Evolutionary conservation across 2,113 vertebrate species (phyloP).

Genomic region (Tursiops truncatus): DNA sequence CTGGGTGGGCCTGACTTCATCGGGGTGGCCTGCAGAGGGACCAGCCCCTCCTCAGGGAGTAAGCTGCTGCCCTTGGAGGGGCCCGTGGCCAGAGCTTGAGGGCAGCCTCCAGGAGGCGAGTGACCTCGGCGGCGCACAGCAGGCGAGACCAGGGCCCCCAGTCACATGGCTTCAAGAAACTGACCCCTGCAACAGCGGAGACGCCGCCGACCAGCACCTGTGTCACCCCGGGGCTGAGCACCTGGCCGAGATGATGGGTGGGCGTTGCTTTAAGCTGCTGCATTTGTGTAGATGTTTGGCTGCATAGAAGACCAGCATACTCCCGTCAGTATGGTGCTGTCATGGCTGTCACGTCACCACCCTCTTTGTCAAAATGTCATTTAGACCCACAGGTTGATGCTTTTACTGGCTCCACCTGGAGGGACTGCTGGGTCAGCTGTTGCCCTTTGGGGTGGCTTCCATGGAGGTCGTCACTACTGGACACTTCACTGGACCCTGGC

Average conservation of each 20-base stretch:
- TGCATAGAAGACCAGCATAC: neutral
- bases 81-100: neutral
- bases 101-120: neutral
- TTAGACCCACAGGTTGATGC: neutral
- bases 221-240: neutral
- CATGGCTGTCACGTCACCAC: neutral
- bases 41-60: neutral
- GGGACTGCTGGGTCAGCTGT: neutral
- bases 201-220: neutral
- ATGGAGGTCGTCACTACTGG: neutral
- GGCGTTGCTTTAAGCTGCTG: rapidly evolving
- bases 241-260: neutral
- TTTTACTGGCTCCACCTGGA: neutral
- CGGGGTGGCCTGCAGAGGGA: too few species aligned
- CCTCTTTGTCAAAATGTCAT: neutral
- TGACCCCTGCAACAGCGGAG: neutral
- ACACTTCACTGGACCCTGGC: neutral
- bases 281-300: neutral
- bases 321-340: neutral
- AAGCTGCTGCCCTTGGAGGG: neutral
- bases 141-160: neutral
- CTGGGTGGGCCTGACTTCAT: neutral
- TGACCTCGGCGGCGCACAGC: neutral
- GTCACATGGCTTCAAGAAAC: too few species aligned
- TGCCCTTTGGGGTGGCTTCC: neutral